A percentile compares a stretch with the other conserved stretches of the same genome.
Evolutionary conservation across 2,113 vertebrate genomes (phyloP).

Genomic region (Octodon degus): DNA sequence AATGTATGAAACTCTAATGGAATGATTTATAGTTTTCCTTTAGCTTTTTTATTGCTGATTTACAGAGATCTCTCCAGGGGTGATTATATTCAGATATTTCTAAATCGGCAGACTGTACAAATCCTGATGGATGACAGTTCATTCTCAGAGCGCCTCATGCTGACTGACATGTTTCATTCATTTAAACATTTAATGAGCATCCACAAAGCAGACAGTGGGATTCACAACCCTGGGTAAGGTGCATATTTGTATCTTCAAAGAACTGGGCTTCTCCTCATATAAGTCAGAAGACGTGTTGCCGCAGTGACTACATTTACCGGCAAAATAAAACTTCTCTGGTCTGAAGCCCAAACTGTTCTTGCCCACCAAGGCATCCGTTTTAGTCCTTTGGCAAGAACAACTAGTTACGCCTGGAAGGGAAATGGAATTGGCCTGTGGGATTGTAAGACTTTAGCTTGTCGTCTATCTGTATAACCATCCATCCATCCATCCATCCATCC

Average conservation of each 20-base stretch:
- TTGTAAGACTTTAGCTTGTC: background rate
- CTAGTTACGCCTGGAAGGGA: background rate
- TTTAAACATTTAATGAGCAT: conserved; percentile 32
- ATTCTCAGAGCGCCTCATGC: conserved; percentile 25
- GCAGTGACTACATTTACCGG: background rate
- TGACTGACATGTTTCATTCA: background rate
- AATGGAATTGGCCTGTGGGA: background rate
- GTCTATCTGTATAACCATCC: background rate
- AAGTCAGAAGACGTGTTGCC: background rate
- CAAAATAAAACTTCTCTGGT: conserved; percentile 18
- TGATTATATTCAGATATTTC: conserved; percentile 72
- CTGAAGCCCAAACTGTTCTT: background rate
- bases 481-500: background rate
- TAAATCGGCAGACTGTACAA: conserved; percentile 11
- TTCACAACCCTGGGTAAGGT: background rate
- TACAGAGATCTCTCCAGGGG: conserved; percentile 60
- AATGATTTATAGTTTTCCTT: conserved; percentile 72
- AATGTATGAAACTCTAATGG: conserved; percentile 56
- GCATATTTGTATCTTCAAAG: background rate
- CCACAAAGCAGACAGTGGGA: background rate
- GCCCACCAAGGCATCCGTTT: background rate
- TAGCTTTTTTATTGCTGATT: conserved; percentile 71
- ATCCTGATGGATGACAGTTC: conserved; percentile 52
- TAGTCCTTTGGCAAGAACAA: background rate
- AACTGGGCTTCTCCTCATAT: background rate